A percentile compares a stretch with the other conserved stretches of the same genome.
phyloP scores from a whole-genome alignment of 2,113 vertebrate species.

The Antigone vipio region DNA sequence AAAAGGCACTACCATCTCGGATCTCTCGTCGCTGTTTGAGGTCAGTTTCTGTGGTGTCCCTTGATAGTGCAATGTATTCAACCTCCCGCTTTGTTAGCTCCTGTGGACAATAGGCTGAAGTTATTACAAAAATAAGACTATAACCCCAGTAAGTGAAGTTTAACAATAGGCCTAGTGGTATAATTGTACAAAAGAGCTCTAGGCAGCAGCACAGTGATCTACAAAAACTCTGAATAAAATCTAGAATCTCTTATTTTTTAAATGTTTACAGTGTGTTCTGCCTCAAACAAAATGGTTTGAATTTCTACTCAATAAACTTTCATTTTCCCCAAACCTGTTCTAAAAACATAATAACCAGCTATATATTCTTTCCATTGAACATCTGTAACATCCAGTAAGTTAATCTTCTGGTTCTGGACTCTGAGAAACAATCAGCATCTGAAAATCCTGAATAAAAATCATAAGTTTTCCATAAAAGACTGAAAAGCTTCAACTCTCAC shows the following conservation, averaged over 20 bases:
- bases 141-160: background rate
- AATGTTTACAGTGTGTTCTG: background rate
- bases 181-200: background rate
- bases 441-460: background rate
- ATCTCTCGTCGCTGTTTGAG: conserved; percentile 97
- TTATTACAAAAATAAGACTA: conserved; percentile 19
- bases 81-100: conserved; percentile 92
- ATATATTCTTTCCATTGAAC: background rate
- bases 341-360: background rate
- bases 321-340: background rate
- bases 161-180: background rate
- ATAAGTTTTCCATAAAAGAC: background rate
- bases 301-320: conserved; percentile 21
- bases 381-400: background rate
- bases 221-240: background rate
- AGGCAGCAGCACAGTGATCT: background rate
- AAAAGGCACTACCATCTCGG: conserved; percentile 88
- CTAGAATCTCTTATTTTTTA: background rate
- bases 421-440: background rate
- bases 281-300: background rate
- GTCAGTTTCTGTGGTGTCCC: conserved; percentile 95
- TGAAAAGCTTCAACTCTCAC: background rate
- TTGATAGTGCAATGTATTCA: conserved; percentile 90
- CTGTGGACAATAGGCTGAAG: conserved; percentile 66
- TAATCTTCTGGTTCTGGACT: background rate